Evolutionary conservation across 2,888 invertebrate species (phyloP).

Genomic region (Erannis defoliaria): DNA sequence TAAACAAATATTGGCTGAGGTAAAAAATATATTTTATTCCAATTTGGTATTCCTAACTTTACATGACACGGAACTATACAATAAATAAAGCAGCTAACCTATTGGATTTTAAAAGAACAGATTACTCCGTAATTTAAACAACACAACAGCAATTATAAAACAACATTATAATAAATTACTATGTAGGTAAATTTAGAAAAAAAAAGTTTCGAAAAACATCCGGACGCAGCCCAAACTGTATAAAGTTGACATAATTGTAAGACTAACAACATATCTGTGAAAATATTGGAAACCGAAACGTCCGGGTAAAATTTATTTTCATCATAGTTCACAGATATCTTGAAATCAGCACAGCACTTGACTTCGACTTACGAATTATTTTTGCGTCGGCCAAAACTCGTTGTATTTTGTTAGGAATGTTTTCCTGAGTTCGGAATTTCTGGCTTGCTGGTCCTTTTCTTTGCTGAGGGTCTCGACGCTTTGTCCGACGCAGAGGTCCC

Average conservation of each 20-base stretch:
- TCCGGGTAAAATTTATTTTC: not conserved
- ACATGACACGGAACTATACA: constrained; percentile 40
- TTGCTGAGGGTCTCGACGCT: constrained; percentile 88
- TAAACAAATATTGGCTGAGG: constrained; percentile 8
- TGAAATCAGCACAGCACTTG: not conserved
- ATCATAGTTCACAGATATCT: constrained; percentile 12
- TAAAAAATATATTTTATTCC: constrained; percentile 52
- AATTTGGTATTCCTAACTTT: constrained; percentile 54
- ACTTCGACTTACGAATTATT: constrained; percentile 55
- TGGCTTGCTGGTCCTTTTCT: constrained; percentile 88
- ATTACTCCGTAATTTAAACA: constrained; percentile 41
- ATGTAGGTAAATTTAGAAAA: constrained; percentile 10
- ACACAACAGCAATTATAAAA: constrained; percentile 23
- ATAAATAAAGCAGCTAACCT: constrained; percentile 33
- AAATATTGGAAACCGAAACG: not conserved
- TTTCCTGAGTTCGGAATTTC: constrained; percentile 88
- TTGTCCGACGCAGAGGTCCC: constrained; percentile 82
- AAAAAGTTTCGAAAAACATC: constrained; percentile 20
- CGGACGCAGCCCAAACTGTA: constrained; percentile 4
- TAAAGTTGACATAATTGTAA: not conserved
- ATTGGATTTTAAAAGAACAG: constrained; percentile 39
- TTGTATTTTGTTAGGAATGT: constrained; percentile 83
- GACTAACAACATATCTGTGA: constrained; percentile 5
- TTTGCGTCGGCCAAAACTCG: constrained; percentile 80
- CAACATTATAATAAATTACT: constrained; percentile 21